These are phyloP conservation scores for Solenodon paradoxus DNA, from an alignment of 2,113 vertebrate species.

Conservation along the genomic window DNA sequence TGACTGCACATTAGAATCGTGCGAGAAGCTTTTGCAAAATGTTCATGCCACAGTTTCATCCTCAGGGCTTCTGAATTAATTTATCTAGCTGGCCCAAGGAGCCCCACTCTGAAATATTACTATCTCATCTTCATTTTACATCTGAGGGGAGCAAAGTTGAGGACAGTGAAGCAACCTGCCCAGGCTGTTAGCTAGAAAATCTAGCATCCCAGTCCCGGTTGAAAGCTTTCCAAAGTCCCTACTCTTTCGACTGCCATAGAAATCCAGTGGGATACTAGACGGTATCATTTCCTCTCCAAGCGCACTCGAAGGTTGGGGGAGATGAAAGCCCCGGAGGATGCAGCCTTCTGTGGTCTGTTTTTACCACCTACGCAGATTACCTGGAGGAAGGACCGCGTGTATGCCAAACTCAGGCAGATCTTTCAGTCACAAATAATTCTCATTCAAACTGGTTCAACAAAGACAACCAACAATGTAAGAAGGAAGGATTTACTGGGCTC, in stretches of 20 bases:
- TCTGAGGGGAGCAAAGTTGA: fast-evolving
- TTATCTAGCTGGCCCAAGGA: not conserved
- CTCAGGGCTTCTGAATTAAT: not conserved
- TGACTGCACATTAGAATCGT: too few relatives aligned
- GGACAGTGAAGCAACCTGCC: not conserved
- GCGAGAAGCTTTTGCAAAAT: not conserved
- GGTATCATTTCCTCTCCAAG: not conserved
- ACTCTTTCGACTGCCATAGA: not conserved
- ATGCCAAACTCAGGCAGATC: not conserved
- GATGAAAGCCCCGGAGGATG: too few relatives aligned
- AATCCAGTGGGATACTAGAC: not conserved
- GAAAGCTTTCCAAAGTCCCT: not conserved
- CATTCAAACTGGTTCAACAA: not conserved
- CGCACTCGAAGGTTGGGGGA: not conserved
- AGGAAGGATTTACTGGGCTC: not conserved
- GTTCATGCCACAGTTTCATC: not conserved
- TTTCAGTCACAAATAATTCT: not conserved
- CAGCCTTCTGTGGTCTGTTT: not conserved
- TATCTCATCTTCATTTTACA: not conserved
- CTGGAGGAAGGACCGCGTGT: not conserved
- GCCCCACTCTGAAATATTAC: not conserved
- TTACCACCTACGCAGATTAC: not conserved
- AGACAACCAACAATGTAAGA: not conserved
- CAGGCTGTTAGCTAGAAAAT: not conserved
- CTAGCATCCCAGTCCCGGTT: not conserved